phyloP scores from a whole-genome alignment of 35 echinoderm and acorn worm genomes.

The Strongylocentrotus purpuratus region DNA sequence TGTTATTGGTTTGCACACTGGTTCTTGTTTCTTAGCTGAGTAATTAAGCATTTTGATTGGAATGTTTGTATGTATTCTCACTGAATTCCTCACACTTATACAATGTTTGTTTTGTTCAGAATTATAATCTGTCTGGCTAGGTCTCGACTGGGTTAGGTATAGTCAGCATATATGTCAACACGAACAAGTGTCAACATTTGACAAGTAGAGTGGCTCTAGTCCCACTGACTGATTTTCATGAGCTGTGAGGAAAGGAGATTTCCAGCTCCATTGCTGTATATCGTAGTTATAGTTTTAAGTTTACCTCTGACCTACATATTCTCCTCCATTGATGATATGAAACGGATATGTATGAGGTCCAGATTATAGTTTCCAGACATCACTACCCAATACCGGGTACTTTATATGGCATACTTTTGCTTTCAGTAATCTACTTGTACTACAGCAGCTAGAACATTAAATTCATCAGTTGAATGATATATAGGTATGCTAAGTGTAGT shows the following conservation, averaged over 20 bases:
- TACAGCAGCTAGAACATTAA: neutral
- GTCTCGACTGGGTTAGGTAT: neutral
- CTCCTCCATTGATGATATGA: neutral
- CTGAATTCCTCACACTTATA: constrained; percentile 13
- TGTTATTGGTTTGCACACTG: neutral
- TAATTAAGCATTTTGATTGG: neutral
- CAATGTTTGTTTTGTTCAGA: neutral
- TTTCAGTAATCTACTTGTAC: neutral
- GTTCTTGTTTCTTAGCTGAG: constrained; percentile 4
- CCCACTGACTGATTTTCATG: neutral
- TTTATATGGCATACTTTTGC: neutral
- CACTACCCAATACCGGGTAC: neutral
- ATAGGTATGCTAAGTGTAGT: neutral
- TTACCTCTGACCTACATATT: too few relatives aligned
- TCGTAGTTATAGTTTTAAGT: too few relatives aligned
- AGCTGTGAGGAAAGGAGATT: neutral
- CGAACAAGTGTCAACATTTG: neutral
- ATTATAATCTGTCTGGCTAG: constrained; percentile 12
- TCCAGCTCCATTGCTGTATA: too few relatives aligned
- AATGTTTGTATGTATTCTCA: neutral
- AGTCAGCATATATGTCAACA: neutral
- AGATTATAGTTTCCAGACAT: neutral
- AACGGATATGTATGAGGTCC: neutral
- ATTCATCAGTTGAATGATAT: neutral
- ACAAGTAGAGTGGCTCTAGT: neutral